A percentile compares a stretch with the other conserved stretches of the same genome.
These are phyloP conservation scores for Vanessa cardui DNA, from an alignment of 2,888 invertebrate species.

Conservation along the genomic window DNA sequence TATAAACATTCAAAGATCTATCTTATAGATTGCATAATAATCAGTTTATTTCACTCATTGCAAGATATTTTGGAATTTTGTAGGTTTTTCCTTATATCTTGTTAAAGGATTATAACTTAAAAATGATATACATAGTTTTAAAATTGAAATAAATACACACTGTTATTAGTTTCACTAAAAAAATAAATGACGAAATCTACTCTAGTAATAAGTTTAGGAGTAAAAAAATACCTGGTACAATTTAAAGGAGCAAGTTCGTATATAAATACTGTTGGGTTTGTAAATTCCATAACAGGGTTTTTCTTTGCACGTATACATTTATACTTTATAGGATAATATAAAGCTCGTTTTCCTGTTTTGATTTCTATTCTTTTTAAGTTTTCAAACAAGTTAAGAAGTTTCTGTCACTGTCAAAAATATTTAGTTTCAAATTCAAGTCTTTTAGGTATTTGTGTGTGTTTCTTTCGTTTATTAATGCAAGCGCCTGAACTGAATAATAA, in stretches of 20 bases:
- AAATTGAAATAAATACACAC: background rate
- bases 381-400: background rate
- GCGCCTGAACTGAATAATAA: no score
- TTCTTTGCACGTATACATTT: background rate
- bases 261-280: background rate
- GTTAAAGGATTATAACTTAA: no score
- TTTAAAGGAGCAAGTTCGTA: background rate
- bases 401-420: background rate
- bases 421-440: background rate
- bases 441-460: no score
- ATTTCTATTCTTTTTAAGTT: background rate
- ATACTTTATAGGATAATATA: background rate
- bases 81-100: no score
- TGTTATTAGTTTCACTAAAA: background rate
- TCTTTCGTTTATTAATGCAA: no score
- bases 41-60: background rate
- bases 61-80: no score
- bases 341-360: background rate
- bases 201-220: background rate
- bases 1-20: no score
- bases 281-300: background rate
- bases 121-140: no score
- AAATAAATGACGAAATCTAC: background rate
- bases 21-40: background rate
- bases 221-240: background rate